These are phyloP conservation scores for Molanna angustata DNA, from an alignment of 2,888 invertebrate species.

Conservation along the genomic window DNA sequence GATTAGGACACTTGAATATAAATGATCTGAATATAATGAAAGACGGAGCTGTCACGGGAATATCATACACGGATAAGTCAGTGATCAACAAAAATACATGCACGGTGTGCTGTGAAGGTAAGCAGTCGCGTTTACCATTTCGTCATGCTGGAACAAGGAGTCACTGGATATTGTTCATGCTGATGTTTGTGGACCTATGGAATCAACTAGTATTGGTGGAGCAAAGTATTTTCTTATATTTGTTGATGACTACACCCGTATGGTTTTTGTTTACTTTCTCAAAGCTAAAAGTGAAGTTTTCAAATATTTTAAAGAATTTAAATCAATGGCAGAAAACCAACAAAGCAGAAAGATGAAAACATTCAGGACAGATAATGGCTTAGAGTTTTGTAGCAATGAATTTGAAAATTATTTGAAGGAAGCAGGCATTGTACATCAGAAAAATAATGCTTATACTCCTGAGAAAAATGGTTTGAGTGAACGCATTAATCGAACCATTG, in stretches of 20 bases:
- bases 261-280: background rate
- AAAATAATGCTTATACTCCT: background rate
- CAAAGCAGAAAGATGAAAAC: background rate
- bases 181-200: constrained; percentile 2
- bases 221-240: background rate
- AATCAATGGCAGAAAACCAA: background rate
- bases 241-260: background rate
- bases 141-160: too few relatives aligned
- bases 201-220: background rate
- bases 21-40: too few relatives aligned
- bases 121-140: too few relatives aligned
- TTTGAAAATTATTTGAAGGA: background rate
- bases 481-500: background rate
- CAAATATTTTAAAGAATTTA: background rate
- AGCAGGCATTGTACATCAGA: background rate
- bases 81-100: too few relatives aligned
- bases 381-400: background rate
- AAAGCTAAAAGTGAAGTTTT: background rate
- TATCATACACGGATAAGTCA: too few relatives aligned
- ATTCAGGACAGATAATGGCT: background rate
- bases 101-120: too few relatives aligned
- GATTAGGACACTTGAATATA: too few relatives aligned
- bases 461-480: background rate
- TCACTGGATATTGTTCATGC: background rate
- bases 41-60: too few relatives aligned